These are phyloP conservation scores for Drosophila meridionalis DNA, from an alignment of 2,888 invertebrate genomes.

Conservation along the genomic window DNA sequence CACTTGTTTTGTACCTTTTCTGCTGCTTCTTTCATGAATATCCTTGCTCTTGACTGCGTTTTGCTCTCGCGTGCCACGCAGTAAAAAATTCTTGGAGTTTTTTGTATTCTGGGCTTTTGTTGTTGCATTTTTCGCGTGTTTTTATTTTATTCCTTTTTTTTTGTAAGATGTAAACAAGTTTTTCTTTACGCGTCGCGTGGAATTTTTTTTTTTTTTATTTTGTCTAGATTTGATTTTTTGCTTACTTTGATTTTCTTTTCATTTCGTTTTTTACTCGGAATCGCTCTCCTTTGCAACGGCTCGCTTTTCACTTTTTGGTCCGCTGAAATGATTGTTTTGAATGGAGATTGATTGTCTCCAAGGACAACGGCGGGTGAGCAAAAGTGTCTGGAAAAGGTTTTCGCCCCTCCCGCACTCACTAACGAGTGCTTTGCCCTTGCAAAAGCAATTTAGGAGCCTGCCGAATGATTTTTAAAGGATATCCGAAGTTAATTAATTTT, in stretches of 20 bases:
- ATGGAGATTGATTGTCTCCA: constrained; percentile 83
- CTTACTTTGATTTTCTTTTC: constrained; percentile 41
- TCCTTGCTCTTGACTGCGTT: constrained; percentile 64
- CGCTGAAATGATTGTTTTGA: constrained; percentile 78
- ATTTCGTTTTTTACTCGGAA: constrained; percentile 4
- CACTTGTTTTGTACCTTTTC: constrained; percentile 28
- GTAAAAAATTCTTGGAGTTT: constrained; percentile 33
- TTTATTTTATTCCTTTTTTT: constrained; percentile 37
- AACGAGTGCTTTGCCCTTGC: constrained; percentile 33
- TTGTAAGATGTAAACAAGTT: constrained; percentile 82
- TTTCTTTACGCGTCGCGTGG: constrained; percentile 64
- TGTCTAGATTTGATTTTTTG: constrained; percentile 28
- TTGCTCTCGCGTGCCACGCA: constrained; percentile 61
- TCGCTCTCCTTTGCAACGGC: constrained; percentile 40
- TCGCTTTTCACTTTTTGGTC: constrained; percentile 67
- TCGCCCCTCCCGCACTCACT: constrained; percentile 23
- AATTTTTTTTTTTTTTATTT: constrained; percentile 49
- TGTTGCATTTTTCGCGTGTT: constrained; percentile 43
- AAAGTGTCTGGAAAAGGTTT: constrained; percentile 48
- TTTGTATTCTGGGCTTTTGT: constrained; percentile 36
- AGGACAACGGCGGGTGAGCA: constrained; percentile 69
- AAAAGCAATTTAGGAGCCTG: constrained; percentile 54
- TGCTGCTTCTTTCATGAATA: constrained; percentile 47
- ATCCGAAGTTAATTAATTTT: constrained; percentile 80
- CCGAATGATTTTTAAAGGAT: constrained; percentile 60